phyloP scores from a whole-genome alignment of 2,797 vertebrate genomes.

The Carcharodon carcharias region DNA sequence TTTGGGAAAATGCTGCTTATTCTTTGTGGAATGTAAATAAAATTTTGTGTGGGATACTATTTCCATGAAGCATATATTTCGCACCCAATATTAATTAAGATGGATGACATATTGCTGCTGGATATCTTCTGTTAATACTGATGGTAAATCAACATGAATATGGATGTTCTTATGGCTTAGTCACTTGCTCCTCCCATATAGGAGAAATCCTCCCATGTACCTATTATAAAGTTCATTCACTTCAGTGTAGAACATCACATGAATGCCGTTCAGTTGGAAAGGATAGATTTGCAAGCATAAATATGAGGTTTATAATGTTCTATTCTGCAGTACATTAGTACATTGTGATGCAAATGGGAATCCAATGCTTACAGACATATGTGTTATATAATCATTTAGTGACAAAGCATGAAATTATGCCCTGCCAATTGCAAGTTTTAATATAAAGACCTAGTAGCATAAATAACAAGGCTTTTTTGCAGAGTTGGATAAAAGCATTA shows the following conservation, averaged over 20 bases:
- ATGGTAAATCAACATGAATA: neutral
- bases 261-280: neutral
- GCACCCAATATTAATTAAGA: neutral
- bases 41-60: neutral
- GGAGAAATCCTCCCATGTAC: neutral
- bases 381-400: neutral
- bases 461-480: neutral
- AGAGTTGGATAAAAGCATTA: neutral
- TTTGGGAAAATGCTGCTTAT: neutral
- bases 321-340: too few relatives aligned
- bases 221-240: neutral
- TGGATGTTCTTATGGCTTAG: neutral
- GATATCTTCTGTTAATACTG: neutral
- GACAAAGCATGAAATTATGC: neutral
- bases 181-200: neutral
- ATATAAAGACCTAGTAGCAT: neutral
- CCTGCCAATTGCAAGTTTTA: too few relatives aligned
- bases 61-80: neutral
- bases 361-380: neutral
- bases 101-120: neutral
- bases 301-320: too few relatives aligned
- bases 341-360: neutral
- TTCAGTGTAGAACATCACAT: neutral
- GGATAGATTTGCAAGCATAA: neutral
- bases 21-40: neutral